Conservation (phyloP, 2,888 invertebrate genomes). For the Keiferia lycopersicella region DNA sequence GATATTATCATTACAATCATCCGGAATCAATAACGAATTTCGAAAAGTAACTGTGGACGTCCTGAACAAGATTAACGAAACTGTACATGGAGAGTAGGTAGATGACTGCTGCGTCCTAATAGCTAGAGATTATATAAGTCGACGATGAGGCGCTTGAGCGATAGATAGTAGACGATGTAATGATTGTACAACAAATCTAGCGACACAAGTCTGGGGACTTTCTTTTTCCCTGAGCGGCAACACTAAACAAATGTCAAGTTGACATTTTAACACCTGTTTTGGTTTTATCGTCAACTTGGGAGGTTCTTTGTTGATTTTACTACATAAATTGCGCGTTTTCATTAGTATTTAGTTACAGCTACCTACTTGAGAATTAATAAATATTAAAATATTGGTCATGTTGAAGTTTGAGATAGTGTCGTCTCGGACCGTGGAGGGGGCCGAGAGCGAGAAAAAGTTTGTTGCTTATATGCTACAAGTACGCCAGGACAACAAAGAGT, state of each 20-base stretch:
- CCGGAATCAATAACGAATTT: too few species aligned
- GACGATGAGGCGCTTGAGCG: too few species aligned
- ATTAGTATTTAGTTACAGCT: neutral
- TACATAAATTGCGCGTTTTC: neutral
- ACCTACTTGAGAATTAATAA: neutral
- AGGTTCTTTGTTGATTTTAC: constrained; percentile 5
- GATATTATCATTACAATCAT: too few species aligned
- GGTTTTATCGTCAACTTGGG: neutral
- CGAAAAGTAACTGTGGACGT: too few species aligned
- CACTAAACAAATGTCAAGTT: neutral
- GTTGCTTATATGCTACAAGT: constrained; percentile 86
- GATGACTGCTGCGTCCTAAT: too few species aligned
- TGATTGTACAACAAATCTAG: too few species aligned
- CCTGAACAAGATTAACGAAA: too few species aligned
- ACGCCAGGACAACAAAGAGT: constrained; percentile 78
- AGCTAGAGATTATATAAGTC: too few species aligned
- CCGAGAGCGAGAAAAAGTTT: constrained; percentile 83
- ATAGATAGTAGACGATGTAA: too few species aligned
- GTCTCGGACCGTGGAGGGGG: constrained; percentile 83
- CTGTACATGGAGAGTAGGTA: too few species aligned
- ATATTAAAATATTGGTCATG: constrained; percentile 43
- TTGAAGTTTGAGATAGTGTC: constrained; percentile 85
- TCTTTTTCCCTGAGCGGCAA: too few species aligned
- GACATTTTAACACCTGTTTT: neutral
- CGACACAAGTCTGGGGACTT: too few species aligned